Evolutionary conservation across 64 coral and sea anemone genomes (phyloP).

Genomic region (Orbicella faveolata): DNA sequence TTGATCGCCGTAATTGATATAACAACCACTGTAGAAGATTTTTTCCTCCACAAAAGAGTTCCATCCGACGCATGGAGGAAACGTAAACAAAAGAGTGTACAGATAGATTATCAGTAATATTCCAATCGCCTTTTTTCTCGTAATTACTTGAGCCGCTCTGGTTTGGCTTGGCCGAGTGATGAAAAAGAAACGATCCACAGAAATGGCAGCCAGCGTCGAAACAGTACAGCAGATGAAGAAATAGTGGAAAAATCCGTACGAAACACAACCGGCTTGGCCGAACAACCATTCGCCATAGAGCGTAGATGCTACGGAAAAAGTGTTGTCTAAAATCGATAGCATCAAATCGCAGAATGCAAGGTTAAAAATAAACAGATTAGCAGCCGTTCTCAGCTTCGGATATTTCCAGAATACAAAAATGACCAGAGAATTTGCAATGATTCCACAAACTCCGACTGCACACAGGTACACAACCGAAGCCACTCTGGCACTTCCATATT

Average conservation of each 20-base stretch:
- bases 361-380: conserved; percentile 97
- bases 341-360: conserved; percentile 87
- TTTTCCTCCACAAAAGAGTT: conserved; percentile 67
- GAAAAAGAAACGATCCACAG: conserved; percentile 82
- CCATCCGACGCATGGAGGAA: conserved; percentile 86
- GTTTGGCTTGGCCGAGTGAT: conserved; percentile 79
- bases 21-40: conserved; percentile 79
- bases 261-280: conserved; percentile 62
- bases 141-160: conserved; percentile 55
- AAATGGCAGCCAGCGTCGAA: conserved; percentile 78
- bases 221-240: conserved; percentile 89
- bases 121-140: conserved; percentile 52
- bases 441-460: conserved; percentile 57
- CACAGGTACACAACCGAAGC: conserved; percentile 71
- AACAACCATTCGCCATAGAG: conserved; percentile 70
- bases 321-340: conserved; percentile 69
- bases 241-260: conserved; percentile 88
- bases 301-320: conserved; percentile 69
- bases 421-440: conserved; percentile 75
- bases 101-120: conserved; percentile 72
- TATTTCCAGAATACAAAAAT: conserved; percentile 79
- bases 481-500: conserved; percentile 35
- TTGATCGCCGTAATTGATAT: conserved; percentile 83
- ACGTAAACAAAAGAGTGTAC: conserved; percentile 73
- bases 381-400: conserved; percentile 76